phyloP scores from a whole-genome alignment of 2,797 vertebrate species.

The Alosa sapidissima region DNA sequence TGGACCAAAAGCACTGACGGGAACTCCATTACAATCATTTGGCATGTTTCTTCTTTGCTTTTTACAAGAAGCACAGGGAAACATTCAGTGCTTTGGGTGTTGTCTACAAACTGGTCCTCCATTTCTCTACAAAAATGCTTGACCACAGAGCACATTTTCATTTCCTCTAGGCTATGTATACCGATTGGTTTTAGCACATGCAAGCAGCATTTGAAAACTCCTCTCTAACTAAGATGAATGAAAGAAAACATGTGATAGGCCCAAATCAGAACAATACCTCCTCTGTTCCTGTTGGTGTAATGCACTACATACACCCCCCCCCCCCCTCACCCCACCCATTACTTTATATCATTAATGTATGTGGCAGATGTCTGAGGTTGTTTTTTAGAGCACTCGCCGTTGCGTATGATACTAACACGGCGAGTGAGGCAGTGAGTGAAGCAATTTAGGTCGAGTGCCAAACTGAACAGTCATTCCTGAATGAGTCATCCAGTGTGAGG shows the following conservation, averaged over 20 bases:
- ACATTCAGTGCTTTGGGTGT: background rate
- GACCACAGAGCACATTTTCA: background rate
- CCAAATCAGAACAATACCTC: background rate
- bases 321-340: background rate
- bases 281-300: background rate
- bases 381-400: background rate
- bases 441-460: constrained; percentile 32
- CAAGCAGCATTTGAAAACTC: background rate
- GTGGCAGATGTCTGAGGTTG: background rate
- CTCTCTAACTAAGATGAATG: background rate
- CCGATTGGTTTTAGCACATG: background rate
- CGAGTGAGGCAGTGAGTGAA: background rate
- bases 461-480: constrained; percentile 49
- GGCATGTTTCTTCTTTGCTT: background rate
- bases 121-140: background rate
- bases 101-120: background rate
- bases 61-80: background rate
- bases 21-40: background rate
- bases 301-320: background rate
- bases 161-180: background rate
- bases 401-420: background rate
- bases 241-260: background rate
- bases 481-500: constrained; percentile 48
- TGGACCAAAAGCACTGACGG: background rate
- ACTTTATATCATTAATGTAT: background rate